Percentiles rank a stretch among this genome's conserved stretches.
These are phyloP conservation scores for Scalopus aquaticus DNA, from an alignment of 2,113 vertebrate species.

Conservation along the genomic window DNA sequence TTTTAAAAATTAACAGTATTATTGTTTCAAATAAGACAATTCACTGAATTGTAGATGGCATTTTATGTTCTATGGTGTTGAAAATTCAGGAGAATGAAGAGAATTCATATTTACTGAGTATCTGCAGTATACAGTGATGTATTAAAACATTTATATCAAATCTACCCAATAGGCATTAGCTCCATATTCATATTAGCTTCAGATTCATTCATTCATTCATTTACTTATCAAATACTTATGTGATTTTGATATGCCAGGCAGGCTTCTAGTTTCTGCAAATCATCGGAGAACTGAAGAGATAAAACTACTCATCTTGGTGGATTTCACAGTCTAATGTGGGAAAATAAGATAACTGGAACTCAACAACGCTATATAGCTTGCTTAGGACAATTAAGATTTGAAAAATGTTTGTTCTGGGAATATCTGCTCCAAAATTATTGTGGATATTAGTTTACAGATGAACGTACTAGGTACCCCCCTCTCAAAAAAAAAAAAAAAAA, in stretches of 20 bases:
- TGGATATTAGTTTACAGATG: background rate
- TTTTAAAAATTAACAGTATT: conserved; percentile 13
- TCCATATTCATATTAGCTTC: too few species aligned
- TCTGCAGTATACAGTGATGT: background rate
- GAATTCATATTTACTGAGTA: background rate
- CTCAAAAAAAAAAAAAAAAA: too few species aligned
- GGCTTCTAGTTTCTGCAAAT: background rate
- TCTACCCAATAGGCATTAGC: background rate
- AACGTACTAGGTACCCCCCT: background rate
- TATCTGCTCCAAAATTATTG: background rate
- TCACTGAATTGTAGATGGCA: background rate
- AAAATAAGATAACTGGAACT: background rate
- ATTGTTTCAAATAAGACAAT: conserved; percentile 3
- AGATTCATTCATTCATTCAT: background rate
- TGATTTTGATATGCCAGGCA: background rate
- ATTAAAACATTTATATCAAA: background rate
- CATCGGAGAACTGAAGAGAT: background rate
- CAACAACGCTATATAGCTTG: background rate
- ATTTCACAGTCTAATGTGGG: background rate
- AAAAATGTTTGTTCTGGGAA: background rate
- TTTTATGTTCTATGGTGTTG: background rate
- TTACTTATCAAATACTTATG: background rate
- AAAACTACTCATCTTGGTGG: background rate
- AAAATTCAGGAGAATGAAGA: background rate
- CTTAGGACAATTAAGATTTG: background rate